phyloP scores from a whole-genome alignment of 2,888 invertebrate genomes.

The Agriopis leucophaearia region DNA sequence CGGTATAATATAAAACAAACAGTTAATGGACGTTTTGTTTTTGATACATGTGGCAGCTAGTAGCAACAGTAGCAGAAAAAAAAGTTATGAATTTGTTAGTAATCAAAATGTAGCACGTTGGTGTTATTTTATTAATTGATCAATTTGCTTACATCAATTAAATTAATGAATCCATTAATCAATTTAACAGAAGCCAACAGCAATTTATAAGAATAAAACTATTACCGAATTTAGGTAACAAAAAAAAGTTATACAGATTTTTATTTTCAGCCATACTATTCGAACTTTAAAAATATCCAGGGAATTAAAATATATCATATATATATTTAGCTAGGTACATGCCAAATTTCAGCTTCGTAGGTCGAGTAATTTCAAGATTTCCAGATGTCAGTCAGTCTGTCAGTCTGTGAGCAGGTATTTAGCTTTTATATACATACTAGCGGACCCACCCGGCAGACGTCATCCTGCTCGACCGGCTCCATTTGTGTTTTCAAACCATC shows the following conservation, averaged over 20 bases:
- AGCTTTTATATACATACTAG: no score
- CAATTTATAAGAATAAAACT: slow-evolving; percentile 23
- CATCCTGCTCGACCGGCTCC: no score
- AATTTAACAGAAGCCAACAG: slow-evolving; percentile 26
- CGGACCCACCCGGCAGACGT: no score
- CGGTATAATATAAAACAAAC: slow-evolving; percentile 20
- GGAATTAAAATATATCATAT: no score
- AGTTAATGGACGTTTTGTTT: background rate
- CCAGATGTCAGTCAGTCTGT: no score
- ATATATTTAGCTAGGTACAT: no score
- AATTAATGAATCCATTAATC: slow-evolving; percentile 40
- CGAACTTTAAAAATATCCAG: no score
- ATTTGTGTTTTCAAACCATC: no score
- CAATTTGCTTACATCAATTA: slow-evolving; percentile 42
- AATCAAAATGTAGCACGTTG: slow-evolving; percentile 12
- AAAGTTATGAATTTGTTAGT: background rate
- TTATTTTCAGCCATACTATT: background rate
- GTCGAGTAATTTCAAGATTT: no score
- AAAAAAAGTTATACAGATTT: background rate
- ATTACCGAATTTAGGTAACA: slow-evolving; percentile 7
- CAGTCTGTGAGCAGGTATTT: no score
- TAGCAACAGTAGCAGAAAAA: background rate
- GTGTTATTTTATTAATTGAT: slow-evolving; percentile 33
- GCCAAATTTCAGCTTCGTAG: no score
- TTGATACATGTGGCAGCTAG: background rate